These are phyloP conservation scores for Drosophila nigromelanica DNA, from an alignment of 1,140 invertebrate species.

Conservation along the genomic window DNA sequence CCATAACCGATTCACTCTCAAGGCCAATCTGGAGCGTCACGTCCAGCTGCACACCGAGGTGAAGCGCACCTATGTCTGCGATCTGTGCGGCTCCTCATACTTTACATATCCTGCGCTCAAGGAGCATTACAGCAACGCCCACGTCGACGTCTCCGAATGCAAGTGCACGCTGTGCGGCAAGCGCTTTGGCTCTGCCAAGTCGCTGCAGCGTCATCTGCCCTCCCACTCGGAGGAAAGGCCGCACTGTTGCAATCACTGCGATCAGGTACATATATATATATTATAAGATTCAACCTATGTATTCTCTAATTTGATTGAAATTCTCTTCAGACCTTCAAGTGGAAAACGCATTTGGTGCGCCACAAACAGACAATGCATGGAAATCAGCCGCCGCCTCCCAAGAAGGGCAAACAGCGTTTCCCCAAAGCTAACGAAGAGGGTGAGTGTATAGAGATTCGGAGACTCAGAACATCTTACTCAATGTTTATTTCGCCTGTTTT, in stretches of 20 bases:
- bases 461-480: not conserved
- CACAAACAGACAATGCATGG: conserved; percentile 82
- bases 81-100: conserved; percentile 82
- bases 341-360: conserved; percentile 82
- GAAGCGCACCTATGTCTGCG: conserved; percentile 81
- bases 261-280: conserved; percentile 60
- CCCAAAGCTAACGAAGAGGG: conserved; percentile 76
- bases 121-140: conserved; percentile 82
- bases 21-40: conserved; percentile 82
- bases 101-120: conserved; percentile 83
- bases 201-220: conserved; percentile 91
- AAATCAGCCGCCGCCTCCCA: conserved; percentile 76
- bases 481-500: not conserved
- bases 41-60: conserved; percentile 83
- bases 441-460: not conserved
- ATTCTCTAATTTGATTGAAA: not conserved
- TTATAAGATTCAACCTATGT: no score
- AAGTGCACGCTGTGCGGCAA: conserved; percentile 82
- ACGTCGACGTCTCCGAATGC: conserved; percentile 77
- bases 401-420: conserved; percentile 80
- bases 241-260: conserved; percentile 92
- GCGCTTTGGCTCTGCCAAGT: conserved; percentile 77
- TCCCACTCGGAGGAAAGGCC: conserved; percentile 94
- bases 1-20: conserved; percentile 82
- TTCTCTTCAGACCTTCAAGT: conserved; percentile 72